Base-by-base conservation (phyloP, 1,140 invertebrate species). In the Monochamus saltuarius region DNA sequence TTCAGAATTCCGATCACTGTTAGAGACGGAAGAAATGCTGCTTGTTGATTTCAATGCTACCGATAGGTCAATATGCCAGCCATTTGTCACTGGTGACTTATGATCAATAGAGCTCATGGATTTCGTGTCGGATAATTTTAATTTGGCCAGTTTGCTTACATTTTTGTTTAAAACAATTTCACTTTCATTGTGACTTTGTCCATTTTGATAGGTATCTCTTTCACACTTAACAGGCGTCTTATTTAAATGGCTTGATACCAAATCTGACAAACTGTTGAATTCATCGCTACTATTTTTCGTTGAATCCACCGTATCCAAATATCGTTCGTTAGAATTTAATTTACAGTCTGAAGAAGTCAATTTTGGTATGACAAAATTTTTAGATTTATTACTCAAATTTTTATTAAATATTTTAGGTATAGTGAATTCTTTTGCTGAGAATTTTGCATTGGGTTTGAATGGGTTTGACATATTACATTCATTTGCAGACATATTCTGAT, bases 31-130 rank as follows among this genome's bases (percentile, higher is more conserved):
- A 7, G 64, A 62, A 4, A 45, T 47, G 50, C 65, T 72, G 2
- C 43, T 58, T 16, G 56, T 57, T 16, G 43, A 42, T 53, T 66
- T 66, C 49, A 75, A 53, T 35, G 73, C 70, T 19, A 49, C 53
- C 17, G 71, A 67, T 57, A 75, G 66, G 64, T 74, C 69, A 36
- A 72, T 67, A 39, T 65, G 52, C 60, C 60, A 71, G 53, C 63
- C 36, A 43, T 61, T 49, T 17, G 56, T 59, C 3, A 14, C 47
- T 42, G 22, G 22, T 52, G 34, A 54, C 22, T 59, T 45, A 34
- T 36, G 22, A 1, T 29, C 2, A 38, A 39, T 37, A 22, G 34
- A 29, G 17, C 17, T 45, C 14, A 36, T 36, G 37, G 36, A 38
- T 17, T 47, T 40, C 3, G 22, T 4, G 8, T 53, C 29, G 8